Conservation (phyloP, 2,113 vertebrate genomes). For the Rhinolophus ferrumequinum region DNA sequence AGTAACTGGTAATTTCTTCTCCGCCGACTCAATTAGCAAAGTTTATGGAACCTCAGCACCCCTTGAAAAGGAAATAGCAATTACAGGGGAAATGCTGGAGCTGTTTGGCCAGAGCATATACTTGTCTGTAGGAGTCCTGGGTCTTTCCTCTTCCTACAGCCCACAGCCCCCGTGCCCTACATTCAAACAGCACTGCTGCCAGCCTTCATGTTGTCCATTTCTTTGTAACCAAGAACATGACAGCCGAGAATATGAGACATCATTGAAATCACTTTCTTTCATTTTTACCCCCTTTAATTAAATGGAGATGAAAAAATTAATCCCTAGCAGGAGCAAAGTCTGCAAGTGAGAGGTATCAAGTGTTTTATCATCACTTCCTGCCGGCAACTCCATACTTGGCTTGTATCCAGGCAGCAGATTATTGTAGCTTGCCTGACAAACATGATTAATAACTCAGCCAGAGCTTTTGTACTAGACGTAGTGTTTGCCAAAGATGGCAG, state of each 20-base stretch:
- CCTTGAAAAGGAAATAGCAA: background rate
- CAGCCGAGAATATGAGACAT: background rate
- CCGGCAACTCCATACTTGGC: slow-evolving; percentile 53
- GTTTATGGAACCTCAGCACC: background rate
- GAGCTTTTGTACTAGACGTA: slow-evolving; percentile 73
- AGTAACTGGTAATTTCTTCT: background rate
- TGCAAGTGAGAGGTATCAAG: slow-evolving; percentile 57
- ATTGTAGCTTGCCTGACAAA: slow-evolving; percentile 84
- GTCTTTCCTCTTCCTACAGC: background rate
- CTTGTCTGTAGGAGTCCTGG: background rate
- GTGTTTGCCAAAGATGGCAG: slow-evolving; percentile 85
- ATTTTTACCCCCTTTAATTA: slow-evolving; percentile 63
- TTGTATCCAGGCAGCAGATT: slow-evolving; percentile 83
- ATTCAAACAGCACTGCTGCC: background rate
- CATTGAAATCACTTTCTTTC: slow-evolving; percentile 48
- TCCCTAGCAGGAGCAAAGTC: slow-evolving; percentile 4
- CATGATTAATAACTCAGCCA: slow-evolving; percentile 86
- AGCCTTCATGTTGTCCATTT: background rate
- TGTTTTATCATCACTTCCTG: slow-evolving; percentile 73
- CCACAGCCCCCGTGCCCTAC: background rate
- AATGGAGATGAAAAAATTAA: slow-evolving; percentile 48
- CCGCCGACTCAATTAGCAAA: background rate
- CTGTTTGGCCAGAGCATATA: background rate
- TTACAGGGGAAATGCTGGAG: background rate
- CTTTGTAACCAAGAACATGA: slow-evolving; percentile 40